phyloP scores from a whole-genome alignment of 2,797 vertebrate genomes.

The Clamator glandarius region DNA sequence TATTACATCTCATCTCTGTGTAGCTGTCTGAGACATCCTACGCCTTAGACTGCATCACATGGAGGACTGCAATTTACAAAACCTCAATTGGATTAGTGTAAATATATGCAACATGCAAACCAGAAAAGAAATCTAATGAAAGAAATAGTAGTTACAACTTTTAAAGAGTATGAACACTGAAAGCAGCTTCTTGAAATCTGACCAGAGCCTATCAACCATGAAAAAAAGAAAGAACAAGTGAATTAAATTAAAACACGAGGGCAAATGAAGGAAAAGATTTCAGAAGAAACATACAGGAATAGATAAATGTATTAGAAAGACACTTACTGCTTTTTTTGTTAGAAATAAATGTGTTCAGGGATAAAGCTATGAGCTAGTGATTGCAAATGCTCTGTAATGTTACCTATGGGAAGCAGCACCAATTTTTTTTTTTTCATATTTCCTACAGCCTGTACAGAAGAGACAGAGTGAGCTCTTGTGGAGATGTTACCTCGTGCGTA shows the following conservation, averaged over 20 bases:
- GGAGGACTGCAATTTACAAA: neutral
- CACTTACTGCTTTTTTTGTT: neutral
- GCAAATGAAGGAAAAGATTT: neutral
- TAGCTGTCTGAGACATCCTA: neutral
- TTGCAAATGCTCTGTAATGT: neutral
- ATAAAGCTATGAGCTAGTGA: neutral
- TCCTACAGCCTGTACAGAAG: neutral
- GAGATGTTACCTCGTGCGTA: neutral
- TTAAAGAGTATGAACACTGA: neutral
- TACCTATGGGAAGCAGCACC: neutral
- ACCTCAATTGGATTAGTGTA: neutral
- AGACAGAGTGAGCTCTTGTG: neutral
- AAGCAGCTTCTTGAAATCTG: neutral
- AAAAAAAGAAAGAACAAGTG: neutral
- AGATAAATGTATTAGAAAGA: neutral
- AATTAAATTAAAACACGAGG: neutral
- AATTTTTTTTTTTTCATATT: neutral
- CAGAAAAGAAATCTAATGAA: neutral
- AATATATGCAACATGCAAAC: neutral
- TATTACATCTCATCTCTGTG: neutral
- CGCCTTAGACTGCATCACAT: neutral
- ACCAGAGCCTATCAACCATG: neutral
- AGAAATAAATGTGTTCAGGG: neutral
- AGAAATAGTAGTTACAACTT: neutral
- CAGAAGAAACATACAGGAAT: neutral